Percentiles rank a stretch among this genome's conserved stretches.
Evolutionary conservation across 1,140 invertebrate genomes (phyloP).

Genomic region (Nomia melanderi): DNA sequence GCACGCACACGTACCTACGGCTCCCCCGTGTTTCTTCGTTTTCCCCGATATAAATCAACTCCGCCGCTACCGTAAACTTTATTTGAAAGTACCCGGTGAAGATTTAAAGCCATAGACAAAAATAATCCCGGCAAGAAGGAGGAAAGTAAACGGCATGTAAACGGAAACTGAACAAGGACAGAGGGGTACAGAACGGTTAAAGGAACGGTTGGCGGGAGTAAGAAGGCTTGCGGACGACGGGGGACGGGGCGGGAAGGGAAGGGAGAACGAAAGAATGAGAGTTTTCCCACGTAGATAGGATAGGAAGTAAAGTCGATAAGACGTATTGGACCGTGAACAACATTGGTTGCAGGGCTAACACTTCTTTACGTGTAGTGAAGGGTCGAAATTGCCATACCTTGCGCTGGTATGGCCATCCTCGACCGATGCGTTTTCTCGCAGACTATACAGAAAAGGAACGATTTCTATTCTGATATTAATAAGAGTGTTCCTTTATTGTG

Average conservation of each 20-base stretch:
- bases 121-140: constrained; percentile 62
- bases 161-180: constrained; percentile 4
- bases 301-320: constrained; percentile 69
- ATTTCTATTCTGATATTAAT: constrained; percentile 18
- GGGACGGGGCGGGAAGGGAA: neutral
- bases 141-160: constrained; percentile 45
- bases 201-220: neutral
- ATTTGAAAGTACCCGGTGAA: constrained; percentile 69
- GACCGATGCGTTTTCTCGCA: constrained; percentile 27
- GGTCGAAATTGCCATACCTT: constrained; percentile 57
- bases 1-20: neutral
- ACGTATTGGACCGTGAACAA: constrained; percentile 68
- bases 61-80: constrained; percentile 67
- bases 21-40: constrained; percentile 45
- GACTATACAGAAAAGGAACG: constrained; percentile 52
- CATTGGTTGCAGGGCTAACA: constrained; percentile 64
- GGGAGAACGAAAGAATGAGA: constrained; percentile 53
- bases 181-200: neutral
- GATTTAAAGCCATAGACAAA: constrained; percentile 71
- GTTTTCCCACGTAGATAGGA: constrained; percentile 67
- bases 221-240: neutral
- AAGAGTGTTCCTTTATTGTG: neutral
- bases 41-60: constrained; percentile 68
- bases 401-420: constrained; percentile 40
- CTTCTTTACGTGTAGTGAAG: constrained; percentile 60